Evolutionary conservation across 1,140 invertebrate genomes (phyloP).

Genomic region (Aricia agestis): DNA sequence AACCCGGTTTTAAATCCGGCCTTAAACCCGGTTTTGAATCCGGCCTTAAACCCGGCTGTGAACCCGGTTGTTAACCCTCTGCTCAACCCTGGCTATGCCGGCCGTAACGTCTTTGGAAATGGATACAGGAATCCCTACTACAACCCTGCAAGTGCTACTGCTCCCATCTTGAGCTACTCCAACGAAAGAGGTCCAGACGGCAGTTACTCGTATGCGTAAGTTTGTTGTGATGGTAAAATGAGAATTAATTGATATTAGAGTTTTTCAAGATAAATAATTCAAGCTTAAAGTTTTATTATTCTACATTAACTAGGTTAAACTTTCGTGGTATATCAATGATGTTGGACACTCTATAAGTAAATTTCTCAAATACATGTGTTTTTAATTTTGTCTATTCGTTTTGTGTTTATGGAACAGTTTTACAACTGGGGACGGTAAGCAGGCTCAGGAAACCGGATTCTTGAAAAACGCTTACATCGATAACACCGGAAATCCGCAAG

Average conservation of each 20-base stretch:
- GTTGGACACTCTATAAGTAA: too few relatives aligned
- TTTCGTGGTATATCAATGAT: too few relatives aligned
- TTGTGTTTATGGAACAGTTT: slow-evolving; percentile 42
- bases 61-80: neutral
- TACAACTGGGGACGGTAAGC: slow-evolving; percentile 67
- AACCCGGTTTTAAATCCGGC: neutral
- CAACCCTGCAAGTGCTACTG: slow-evolving; percentile 38
- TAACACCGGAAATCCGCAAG: slow-evolving; percentile 63
- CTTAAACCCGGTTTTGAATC: neutral
- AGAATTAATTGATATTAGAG: too few relatives aligned
- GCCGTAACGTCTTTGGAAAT: slow-evolving; percentile 9
- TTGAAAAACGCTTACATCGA: slow-evolving; percentile 68
- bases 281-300: too few relatives aligned
- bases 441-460: slow-evolving; percentile 69
- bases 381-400: too few relatives aligned
- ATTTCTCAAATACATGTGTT: too few relatives aligned
- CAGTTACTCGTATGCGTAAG: slow-evolving; percentile 63
- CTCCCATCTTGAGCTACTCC: slow-evolving; percentile 60
- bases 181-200: slow-evolving; percentile 58
- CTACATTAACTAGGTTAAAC: too few relatives aligned
- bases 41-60: neutral
- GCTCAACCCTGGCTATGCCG: slow-evolving; percentile 7
- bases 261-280: too few relatives aligned
- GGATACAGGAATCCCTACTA: slow-evolving; percentile 49
- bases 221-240: slow-evolving; percentile 14